Evolutionary conservation across 2,888 invertebrate species (phyloP).

Genomic region (Drosophila neonasuta): DNA sequence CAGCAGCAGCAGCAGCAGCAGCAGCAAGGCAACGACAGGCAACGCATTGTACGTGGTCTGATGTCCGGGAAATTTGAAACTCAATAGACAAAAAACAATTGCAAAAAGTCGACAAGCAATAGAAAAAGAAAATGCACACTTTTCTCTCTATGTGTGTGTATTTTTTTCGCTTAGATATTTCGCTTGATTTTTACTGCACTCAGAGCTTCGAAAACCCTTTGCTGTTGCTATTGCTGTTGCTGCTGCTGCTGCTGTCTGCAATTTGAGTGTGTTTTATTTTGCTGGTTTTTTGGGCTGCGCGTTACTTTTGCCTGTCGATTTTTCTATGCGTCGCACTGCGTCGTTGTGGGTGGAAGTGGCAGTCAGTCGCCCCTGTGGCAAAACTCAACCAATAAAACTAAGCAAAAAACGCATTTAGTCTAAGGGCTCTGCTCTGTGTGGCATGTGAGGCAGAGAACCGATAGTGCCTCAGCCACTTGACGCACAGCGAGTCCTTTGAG

Average conservation of each 20-base stretch:
- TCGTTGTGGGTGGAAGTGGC: conserved; percentile 9
- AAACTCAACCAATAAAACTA: conserved; percentile 66
- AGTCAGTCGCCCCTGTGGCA: conserved; percentile 12
- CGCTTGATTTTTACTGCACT: conserved; percentile 77
- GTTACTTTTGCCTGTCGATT: conserved; percentile 54
- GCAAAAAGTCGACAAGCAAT: conserved; percentile 67
- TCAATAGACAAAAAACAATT: conserved; percentile 70
- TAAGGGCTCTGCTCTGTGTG: conserved; percentile 43
- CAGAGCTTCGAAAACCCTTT: conserved; percentile 59
- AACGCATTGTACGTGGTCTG: conserved; percentile 60
- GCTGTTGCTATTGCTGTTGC: neutral
- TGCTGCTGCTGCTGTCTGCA: conserved; percentile 63
- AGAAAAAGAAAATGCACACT: conserved; percentile 67
- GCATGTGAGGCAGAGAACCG: conserved; percentile 40
- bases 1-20: too few relatives aligned
- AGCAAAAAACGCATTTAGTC: conserved; percentile 75
- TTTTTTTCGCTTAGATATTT: conserved; percentile 44
- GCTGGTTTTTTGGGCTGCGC: conserved; percentile 22
- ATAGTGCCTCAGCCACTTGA: conserved; percentile 34
- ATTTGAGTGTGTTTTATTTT: conserved; percentile 57
- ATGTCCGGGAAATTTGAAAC: conserved; percentile 74
- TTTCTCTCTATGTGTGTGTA: conserved; percentile 7
- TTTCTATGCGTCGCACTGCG: conserved; percentile 54
- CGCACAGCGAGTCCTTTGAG: conserved; percentile 26
- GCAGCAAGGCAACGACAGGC: conserved; percentile 34